These are phyloP conservation scores for Oncorhynchus masou DNA, from an alignment of 2,113 vertebrate species.

Conservation along the genomic window DNA sequence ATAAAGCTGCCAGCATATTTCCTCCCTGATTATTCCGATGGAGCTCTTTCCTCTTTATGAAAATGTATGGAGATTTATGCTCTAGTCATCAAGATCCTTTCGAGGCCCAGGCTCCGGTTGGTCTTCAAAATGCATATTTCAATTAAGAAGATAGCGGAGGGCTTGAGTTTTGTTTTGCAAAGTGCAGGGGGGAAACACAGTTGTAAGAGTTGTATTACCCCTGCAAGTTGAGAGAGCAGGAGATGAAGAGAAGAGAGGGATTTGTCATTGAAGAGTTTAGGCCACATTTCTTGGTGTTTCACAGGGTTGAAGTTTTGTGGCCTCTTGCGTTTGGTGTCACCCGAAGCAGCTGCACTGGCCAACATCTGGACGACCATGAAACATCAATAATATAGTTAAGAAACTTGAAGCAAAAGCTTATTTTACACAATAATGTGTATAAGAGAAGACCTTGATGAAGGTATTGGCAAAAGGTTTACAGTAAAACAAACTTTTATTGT, in stretches of 20 bases:
- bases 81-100: constrained; percentile 69
- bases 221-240: constrained; percentile 43
- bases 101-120: constrained; percentile 51
- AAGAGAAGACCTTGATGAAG: too few species aligned
- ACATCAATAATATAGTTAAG: too few species aligned
- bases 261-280: background rate
- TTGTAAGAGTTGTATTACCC: constrained; percentile 61
- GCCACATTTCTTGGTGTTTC: too few species aligned
- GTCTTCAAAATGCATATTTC: constrained; percentile 71
- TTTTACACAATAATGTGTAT: too few species aligned
- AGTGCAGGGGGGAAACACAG: constrained; percentile 28
- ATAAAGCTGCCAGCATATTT: constrained; percentile 63
- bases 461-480: too few species aligned
- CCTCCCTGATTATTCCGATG: constrained; percentile 61
- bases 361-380: too few species aligned
- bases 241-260: background rate
- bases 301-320: too few species aligned
- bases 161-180: constrained; percentile 43
- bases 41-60: constrained; percentile 52
- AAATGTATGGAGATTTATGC: constrained; percentile 74
- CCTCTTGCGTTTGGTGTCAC: too few species aligned
- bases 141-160: constrained; percentile 60
- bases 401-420: too few species aligned
- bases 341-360: too few species aligned
- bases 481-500: too few species aligned